These are phyloP conservation scores for Apis dorsata DNA, from an alignment of 1,140 invertebrate species.

Conservation along the genomic window DNA sequence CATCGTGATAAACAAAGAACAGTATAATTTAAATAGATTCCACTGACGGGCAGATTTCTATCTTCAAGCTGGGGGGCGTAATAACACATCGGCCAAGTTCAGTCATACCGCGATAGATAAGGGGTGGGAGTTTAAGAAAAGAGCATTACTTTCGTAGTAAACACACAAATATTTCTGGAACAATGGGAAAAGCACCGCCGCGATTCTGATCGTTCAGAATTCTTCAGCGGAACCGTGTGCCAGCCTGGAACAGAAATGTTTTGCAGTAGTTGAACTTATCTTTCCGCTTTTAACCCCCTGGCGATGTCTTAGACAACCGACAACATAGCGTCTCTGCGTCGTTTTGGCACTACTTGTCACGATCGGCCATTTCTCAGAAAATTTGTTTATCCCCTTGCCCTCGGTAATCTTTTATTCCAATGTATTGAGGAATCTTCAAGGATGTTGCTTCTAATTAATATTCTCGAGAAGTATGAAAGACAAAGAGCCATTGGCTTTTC, in stretches of 20 bases:
- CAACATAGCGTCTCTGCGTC: slow-evolving; percentile 9
- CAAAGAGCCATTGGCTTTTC: neutral
- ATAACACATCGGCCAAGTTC: slow-evolving; percentile 35
- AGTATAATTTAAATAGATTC: slow-evolving; percentile 46
- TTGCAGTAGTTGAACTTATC: slow-evolving; percentile 42
- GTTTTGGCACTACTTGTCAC: slow-evolving; percentile 40
- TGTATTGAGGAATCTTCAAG: neutral
- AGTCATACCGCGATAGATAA: slow-evolving; percentile 38
- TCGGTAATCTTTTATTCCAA: neutral
- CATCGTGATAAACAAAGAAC: neutral
- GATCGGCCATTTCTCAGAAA: slow-evolving; percentile 13
- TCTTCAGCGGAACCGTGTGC: slow-evolving; percentile 6
- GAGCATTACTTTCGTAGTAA: slow-evolving; percentile 54
- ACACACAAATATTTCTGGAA: slow-evolving; percentile 55
- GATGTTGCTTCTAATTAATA: neutral
- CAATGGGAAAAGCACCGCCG: slow-evolving; percentile 43
- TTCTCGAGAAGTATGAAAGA: too few relatives aligned
- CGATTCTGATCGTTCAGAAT: slow-evolving; percentile 40
- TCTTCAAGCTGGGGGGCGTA: neutral
- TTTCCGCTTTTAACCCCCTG: neutral
- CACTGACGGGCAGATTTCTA: slow-evolving; percentile 19
- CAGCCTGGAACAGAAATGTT: slow-evolving; percentile 23
- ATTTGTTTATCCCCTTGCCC: slow-evolving; percentile 9
- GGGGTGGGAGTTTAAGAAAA: slow-evolving; percentile 40
- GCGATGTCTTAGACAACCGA: neutral